Percentiles rank a stretch among this genome's conserved stretches.
Conservation (phyloP, 2,888 invertebrate species). For the Ctenicera cuprea region DNA sequence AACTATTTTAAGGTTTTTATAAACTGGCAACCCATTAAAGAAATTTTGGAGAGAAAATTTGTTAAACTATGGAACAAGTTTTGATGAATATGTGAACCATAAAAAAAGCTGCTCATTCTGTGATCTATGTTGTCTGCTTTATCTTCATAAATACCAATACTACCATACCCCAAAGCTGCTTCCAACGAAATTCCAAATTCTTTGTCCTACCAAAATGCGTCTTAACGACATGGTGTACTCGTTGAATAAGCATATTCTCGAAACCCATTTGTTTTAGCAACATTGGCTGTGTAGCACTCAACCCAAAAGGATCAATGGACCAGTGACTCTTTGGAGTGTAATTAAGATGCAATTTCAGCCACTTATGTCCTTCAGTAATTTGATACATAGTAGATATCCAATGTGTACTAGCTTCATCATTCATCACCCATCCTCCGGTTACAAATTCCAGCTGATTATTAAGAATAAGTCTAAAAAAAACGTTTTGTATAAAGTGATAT, state of each 20-base stretch:
- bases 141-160: no score
- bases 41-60: no score
- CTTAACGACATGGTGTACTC: conserved; percentile 97
- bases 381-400: conserved; percentile 94
- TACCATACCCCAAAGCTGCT: conserved; percentile 91
- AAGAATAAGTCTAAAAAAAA: conserved; percentile 80
- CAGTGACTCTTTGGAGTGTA: conserved; percentile 87
- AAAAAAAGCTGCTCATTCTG: no score
- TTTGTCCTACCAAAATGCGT: conserved; percentile 89
- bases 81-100: no score
- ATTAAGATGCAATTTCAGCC: conserved; percentile 89
- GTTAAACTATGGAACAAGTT: no score
- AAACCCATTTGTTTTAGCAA: conserved; percentile 88
- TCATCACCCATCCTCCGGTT: conserved; percentile 99
- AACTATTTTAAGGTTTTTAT: no score
- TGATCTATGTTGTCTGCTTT: no score
- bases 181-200: conserved; percentile 95
- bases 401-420: conserved; percentile 97
- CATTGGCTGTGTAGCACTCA: conserved; percentile 90
- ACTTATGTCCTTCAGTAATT: conserved; percentile 96
- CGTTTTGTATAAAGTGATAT: conserved; percentile 1
- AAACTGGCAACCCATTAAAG: no score
- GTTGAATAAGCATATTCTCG: conserved; percentile 88
- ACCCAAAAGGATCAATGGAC: conserved; percentile 96
- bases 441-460: conserved; percentile 96